Conservation (phyloP, 1,140 invertebrate species). For the Hyposmocoma kahamanoa region DNA sequence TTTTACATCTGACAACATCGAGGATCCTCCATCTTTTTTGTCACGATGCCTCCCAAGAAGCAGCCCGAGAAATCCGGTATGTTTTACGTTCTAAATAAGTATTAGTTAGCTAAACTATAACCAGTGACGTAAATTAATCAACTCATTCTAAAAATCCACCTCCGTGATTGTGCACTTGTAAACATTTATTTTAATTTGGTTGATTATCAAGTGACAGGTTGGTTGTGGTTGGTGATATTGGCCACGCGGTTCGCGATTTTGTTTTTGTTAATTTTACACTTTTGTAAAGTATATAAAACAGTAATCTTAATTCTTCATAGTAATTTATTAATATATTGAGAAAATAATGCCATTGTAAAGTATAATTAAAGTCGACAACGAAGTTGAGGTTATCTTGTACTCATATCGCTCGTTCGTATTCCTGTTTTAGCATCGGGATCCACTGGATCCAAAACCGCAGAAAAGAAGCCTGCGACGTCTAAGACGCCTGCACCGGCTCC, state of each 20-base stretch:
- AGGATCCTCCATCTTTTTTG: conserved; percentile 63
- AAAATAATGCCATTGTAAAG: too few relatives aligned
- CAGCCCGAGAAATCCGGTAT: conserved; percentile 69
- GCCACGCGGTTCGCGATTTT: background rate
- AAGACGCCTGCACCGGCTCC: conserved; percentile 67
- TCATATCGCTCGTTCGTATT: conserved; percentile 7
- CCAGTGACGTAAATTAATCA: too few relatives aligned
- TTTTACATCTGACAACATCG: conserved; percentile 30
- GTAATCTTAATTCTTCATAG: too few relatives aligned
- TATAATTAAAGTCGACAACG: too few relatives aligned
- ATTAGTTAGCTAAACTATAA: background rate
- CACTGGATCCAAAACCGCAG: conserved; percentile 71
- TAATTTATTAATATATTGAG: too few relatives aligned
- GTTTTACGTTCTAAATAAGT: conserved; percentile 15
- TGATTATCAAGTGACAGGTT: background rate
- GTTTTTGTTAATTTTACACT: too few relatives aligned
- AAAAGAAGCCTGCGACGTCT: conserved; percentile 79
- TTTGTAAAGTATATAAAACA: too few relatives aligned
- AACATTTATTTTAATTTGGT: too few relatives aligned
- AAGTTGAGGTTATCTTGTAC: conserved; percentile 9
- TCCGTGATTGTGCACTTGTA: too few relatives aligned
- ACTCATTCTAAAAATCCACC: too few relatives aligned
- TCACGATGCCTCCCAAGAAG: conserved; percentile 72
- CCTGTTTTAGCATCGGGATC: conserved; percentile 24
- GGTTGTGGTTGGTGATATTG: background rate